A percentile compares a stretch with the other conserved stretches of the same genome.
These are phyloP conservation scores for Coboldia fuscipes DNA, from an alignment of 1,140 invertebrate genomes.

Conservation along the genomic window DNA sequence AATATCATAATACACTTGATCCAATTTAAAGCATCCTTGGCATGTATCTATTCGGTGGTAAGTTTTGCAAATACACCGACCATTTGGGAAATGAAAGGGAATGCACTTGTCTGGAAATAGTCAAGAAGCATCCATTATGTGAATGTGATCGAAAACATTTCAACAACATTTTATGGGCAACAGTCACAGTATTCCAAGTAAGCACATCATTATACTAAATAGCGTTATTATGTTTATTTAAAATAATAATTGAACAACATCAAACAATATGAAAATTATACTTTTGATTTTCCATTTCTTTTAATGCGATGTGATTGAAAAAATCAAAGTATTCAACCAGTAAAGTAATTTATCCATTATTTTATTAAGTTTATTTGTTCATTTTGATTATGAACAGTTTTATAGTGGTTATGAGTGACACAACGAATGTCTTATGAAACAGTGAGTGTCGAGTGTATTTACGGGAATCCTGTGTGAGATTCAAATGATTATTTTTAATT, in stretches of 20 bases:
- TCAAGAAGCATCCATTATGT: slow-evolving; percentile 65
- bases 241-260: neutral
- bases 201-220: slow-evolving; percentile 22
- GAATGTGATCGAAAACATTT: slow-evolving; percentile 92
- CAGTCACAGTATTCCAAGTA: slow-evolving; percentile 94
- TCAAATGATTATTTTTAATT: no score
- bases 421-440: no score
- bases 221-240: no score
- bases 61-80: slow-evolving; percentile 93
- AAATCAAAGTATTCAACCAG: no score
- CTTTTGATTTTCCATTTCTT: neutral
- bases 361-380: no score
- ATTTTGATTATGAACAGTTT: no score
- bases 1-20: no score
- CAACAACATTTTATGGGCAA: slow-evolving; percentile 91
- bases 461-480: no score
- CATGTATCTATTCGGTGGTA: slow-evolving; percentile 97
- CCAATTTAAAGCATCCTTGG: slow-evolving; percentile 65
- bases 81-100: slow-evolving; percentile 61
- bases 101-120: slow-evolving; percentile 80
- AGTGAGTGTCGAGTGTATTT: no score
- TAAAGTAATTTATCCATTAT: no score
- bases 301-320: neutral
- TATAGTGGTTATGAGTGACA: no score
- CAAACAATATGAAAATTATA: neutral